Evolutionary conservation across 1,140 invertebrate genomes (phyloP).

Genomic region (Caerostris extrusa): DNA sequence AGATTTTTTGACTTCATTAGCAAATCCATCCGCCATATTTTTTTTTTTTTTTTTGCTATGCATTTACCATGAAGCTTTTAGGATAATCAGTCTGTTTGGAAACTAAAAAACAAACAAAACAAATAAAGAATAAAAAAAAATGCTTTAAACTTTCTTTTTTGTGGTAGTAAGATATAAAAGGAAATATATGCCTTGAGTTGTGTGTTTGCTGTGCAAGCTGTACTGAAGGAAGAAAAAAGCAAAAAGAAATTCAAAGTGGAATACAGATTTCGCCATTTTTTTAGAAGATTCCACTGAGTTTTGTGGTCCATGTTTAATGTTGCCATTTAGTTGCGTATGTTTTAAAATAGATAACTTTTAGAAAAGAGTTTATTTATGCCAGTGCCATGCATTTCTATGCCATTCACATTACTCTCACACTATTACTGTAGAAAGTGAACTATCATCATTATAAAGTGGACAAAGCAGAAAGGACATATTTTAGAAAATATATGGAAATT

Average conservation of each 20-base stretch:
- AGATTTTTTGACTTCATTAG: slow-evolving; percentile 72
- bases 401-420: background rate
- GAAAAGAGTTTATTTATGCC: slow-evolving; percentile 10
- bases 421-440: background rate
- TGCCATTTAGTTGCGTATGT: slow-evolving; percentile 48
- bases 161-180: background rate
- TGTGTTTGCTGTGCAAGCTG: background rate
- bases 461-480: background rate
- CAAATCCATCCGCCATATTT: slow-evolving; percentile 5
- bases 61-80: slow-evolving; percentile 64
- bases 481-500: background rate
- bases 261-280: background rate
- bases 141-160: background rate
- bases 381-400: background rate
- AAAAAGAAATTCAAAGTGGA: background rate
- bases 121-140: background rate
- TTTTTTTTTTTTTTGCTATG: background rate
- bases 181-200: slow-evolving; percentile 1
- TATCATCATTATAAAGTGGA: background rate
- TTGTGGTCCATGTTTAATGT: slow-evolving; percentile 52
- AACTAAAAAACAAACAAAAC: slow-evolving; percentile 31
- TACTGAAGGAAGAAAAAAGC: background rate
- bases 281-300: slow-evolving; percentile 1
- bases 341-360: slow-evolving; percentile 16
- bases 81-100: slow-evolving; percentile 56